Evolutionary conservation across 2,888 invertebrate genomes (phyloP).

Genomic region (Latheticus oryzae): DNA sequence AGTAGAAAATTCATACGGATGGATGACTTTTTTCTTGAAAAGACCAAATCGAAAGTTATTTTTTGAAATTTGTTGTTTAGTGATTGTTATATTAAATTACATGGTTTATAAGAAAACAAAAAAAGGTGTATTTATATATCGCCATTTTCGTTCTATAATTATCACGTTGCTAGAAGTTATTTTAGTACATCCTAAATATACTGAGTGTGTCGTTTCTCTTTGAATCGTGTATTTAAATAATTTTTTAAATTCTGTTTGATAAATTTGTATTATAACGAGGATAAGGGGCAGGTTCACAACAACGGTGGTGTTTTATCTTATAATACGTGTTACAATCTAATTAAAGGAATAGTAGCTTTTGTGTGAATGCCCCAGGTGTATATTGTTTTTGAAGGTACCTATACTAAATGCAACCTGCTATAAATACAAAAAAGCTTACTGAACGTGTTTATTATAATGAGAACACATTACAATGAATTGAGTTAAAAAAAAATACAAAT

Average conservation of each 20-base stretch:
- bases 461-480: not conserved
- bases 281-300: conserved; percentile 24
- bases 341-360: too few species aligned
- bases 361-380: too few species aligned
- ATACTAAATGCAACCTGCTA: too few species aligned
- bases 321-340: conserved; percentile 5
- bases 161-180: conserved; percentile 40
- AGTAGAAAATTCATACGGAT: too few species aligned
- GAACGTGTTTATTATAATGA: conserved; percentile 10
- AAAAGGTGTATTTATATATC: too few species aligned
- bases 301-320: conserved; percentile 23
- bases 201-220: conserved; percentile 41
- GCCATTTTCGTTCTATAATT: conserved; percentile 41
- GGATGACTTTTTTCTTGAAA: too few species aligned
- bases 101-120: too few species aligned
- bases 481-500: conserved; percentile 14
- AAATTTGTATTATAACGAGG: conserved; percentile 15
- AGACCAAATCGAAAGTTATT: too few species aligned
- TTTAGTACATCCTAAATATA: conserved; percentile 42
- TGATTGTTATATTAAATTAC: too few species aligned
- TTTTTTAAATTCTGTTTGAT: conserved; percentile 19
- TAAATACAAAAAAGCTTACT: not conserved
- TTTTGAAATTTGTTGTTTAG: too few species aligned
- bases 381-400: too few species aligned
- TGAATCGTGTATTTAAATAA: conserved; percentile 24